Percentiles rank a stretch among this genome's conserved stretches.
Evolutionary conservation across 2,113 vertebrate genomes (phyloP).

Genomic region (Lathamus discolor): DNA sequence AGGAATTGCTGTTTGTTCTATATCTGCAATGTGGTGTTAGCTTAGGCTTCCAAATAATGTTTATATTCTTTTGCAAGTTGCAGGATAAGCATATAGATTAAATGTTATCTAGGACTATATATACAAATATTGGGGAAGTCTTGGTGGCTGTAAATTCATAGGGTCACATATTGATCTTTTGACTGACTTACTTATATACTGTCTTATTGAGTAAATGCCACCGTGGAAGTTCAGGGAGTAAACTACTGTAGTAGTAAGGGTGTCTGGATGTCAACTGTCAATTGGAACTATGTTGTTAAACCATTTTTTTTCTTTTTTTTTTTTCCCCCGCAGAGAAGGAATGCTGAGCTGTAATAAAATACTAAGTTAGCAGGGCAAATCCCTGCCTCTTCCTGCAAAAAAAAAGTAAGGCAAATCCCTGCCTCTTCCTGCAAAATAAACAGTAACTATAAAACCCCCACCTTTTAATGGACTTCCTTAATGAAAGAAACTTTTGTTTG

Average conservation of each 20-base stretch:
- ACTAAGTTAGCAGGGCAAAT: fast-evolving
- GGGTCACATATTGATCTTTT: constrained; percentile 8
- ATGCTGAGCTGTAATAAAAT: neutral
- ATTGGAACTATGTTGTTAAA: neutral
- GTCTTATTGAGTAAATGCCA: neutral
- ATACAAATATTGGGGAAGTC: neutral
- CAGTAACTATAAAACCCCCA: neutral
- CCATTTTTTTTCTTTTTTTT: neutral
- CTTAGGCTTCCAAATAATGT: neutral
- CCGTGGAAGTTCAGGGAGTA: neutral
- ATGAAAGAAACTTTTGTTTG: neutral
- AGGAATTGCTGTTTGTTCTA: fast-evolving
- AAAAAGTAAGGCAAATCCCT: fast-evolving
- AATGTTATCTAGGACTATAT: neutral
- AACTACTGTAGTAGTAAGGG: neutral
- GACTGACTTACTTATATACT: neutral
- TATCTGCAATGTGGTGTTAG: neutral
- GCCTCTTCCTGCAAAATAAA: neutral
- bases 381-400: too few relatives aligned
- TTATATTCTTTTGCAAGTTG: neutral
- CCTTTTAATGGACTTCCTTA: neutral
- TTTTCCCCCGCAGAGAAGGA: neutral
- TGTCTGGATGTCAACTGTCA: neutral
- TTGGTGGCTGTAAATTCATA: neutral
- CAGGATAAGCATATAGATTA: neutral